These are phyloP conservation scores for Drosophila dives DNA, from an alignment of 2,888 invertebrate species.

Conservation along the genomic window DNA sequence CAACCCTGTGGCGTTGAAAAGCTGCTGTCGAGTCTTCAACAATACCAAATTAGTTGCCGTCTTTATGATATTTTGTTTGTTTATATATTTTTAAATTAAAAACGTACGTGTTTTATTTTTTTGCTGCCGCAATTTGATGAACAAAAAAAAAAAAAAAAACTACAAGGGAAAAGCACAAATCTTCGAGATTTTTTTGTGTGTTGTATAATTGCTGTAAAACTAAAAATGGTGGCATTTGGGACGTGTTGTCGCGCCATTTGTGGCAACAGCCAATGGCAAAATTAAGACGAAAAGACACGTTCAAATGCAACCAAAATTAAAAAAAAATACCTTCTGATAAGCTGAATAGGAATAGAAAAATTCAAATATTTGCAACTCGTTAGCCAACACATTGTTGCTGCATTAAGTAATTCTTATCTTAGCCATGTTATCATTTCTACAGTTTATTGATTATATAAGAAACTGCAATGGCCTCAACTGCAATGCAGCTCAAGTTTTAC, in stretches of 20 bases:
- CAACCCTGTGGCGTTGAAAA: slow-evolving; percentile 32
- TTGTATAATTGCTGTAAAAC: slow-evolving; percentile 52
- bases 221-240: slow-evolving; percentile 67
- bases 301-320: slow-evolving; percentile 28
- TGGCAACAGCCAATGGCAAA: slow-evolving; percentile 66
- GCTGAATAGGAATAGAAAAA: neutral
- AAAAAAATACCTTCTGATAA: slow-evolving; percentile 27
- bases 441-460: slow-evolving; percentile 46
- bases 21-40: slow-evolving; percentile 48
- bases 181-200: slow-evolving; percentile 44
- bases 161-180: slow-evolving; percentile 28
- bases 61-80: slow-evolving; percentile 21
- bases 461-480: slow-evolving; percentile 52
- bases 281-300: slow-evolving; percentile 65
- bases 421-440: slow-evolving; percentile 45
- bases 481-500: slow-evolving; percentile 57
- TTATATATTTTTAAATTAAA: slow-evolving; percentile 32
- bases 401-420: slow-evolving; percentile 10
- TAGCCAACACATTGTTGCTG: slow-evolving; percentile 11
- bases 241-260: slow-evolving; percentile 64
- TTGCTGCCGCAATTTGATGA: slow-evolving; percentile 42
- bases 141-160: slow-evolving; percentile 8
- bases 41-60: slow-evolving; percentile 54
- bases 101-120: slow-evolving; percentile 66
- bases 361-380: neutral